Evolutionary conservation across 1,140 invertebrate genomes (phyloP).

Genomic region (Calycopis cecrops): DNA sequence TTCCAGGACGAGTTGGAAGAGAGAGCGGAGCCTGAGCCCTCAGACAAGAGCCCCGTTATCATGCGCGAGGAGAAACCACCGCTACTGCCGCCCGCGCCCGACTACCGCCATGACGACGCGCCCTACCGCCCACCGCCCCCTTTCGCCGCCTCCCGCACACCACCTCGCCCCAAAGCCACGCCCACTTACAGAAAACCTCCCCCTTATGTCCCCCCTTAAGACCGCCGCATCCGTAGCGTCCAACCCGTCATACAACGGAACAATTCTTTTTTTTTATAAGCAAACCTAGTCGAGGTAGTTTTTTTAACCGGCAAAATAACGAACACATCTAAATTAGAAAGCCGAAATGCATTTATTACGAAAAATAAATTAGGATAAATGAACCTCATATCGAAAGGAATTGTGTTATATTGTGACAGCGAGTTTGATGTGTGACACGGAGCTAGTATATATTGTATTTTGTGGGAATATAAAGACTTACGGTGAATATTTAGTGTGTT

Average conservation of each 20-base stretch:
- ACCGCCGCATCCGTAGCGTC: background rate
- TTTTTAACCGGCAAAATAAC: conserved; percentile 18
- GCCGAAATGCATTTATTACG: conserved; percentile 53
- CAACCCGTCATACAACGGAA: no score
- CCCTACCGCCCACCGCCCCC: conserved; percentile 88
- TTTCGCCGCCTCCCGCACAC: conserved; percentile 83
- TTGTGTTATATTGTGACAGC: conserved; percentile 56
- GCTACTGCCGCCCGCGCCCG: conserved; percentile 79
- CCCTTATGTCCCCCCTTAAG: conserved; percentile 94
- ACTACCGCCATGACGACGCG: conserved; percentile 75
- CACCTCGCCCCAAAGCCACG: conserved; percentile 84
- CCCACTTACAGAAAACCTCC: conserved; percentile 93
- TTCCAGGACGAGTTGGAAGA: conserved; percentile 96
- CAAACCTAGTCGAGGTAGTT: conserved; percentile 18
- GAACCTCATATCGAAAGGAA: conserved; percentile 53
- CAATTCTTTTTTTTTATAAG: conserved; percentile 7
- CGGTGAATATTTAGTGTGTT: conserved; percentile 16
- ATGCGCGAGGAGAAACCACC: conserved; percentile 95
- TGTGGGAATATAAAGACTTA: conserved; percentile 19
- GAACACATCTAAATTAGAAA: conserved; percentile 15
- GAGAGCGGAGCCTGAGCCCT: conserved; percentile 83
- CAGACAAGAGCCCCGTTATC: conserved; percentile 93
- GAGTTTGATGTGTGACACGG: conserved; percentile 53
- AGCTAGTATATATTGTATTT: conserved; percentile 25
- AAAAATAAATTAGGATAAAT: conserved; percentile 35